Evolutionary conservation across 2,888 invertebrate genomes (phyloP).

Genomic region (Troilus luridus): DNA sequence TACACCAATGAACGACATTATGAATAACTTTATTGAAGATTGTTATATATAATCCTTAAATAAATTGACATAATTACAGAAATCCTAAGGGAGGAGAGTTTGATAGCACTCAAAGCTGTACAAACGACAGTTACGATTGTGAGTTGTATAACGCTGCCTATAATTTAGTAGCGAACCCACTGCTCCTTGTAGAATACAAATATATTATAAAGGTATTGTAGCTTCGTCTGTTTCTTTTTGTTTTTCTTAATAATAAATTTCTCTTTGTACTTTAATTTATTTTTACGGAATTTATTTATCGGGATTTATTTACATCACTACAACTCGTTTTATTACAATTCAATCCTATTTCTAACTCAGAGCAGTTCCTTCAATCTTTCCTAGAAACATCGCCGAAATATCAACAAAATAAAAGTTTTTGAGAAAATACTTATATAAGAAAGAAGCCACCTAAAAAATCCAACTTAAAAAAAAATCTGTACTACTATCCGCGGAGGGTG

Average conservation of each 20-base stretch:
- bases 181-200: constrained; percentile 4
- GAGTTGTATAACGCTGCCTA: neutral
- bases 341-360: no score
- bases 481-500: no score
- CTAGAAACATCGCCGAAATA: no score
- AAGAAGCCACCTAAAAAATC: no score
- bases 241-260: neutral
- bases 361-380: no score
- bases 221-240: neutral
- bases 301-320: no score
- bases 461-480: no score
- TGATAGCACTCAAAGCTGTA: neutral
- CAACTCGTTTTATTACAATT: no score
- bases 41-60: neutral
- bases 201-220: neutral
- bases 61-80: neutral
- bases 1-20: no score
- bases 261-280: neutral
- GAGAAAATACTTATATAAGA: no score
- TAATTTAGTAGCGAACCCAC: neutral
- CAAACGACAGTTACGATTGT: neutral
- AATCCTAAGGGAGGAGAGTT: neutral
- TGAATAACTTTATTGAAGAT: neutral
- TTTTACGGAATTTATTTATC: no score
- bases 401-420: no score